Conservation (phyloP, 2,113 vertebrate genomes). For the Cepphus grylle region DNA sequence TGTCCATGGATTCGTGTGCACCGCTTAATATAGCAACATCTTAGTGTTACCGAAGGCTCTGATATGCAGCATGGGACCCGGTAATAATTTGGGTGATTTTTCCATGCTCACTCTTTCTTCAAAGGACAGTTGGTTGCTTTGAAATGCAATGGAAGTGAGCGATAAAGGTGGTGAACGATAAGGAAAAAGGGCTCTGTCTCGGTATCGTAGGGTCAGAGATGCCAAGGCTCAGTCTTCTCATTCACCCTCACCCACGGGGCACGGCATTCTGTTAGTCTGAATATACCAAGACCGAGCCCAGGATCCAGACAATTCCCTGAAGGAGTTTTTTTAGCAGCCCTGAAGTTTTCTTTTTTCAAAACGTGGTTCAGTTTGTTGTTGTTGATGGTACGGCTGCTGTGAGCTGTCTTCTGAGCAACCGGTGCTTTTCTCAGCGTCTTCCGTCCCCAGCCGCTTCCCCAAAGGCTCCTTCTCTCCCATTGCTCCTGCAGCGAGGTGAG, state of each 20-base stretch:
- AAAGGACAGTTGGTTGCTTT: fast-evolving
- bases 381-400: not conserved
- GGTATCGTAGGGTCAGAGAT: fast-evolving
- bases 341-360: not conserved
- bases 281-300: not conserved
- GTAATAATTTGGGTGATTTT: not conserved
- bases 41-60: not conserved
- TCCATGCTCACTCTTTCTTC: not conserved
- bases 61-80: fast-evolving
- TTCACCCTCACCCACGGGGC: not conserved
- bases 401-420: not conserved
- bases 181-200: fast-evolving
- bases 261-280: not conserved
- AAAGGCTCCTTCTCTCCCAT: not conserved
- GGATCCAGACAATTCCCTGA: not conserved
- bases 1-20: fast-evolving
- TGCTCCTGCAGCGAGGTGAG: fast-evolving
- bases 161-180: not conserved
- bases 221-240: not conserved
- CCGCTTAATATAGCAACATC: fast-evolving
- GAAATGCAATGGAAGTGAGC: not conserved
- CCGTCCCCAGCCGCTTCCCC: not conserved
- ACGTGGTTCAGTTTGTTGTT: not conserved
- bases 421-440: not conserved
- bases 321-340: not conserved